A percentile compares a stretch with the other conserved stretches of the same genome.
phyloP scores from a whole-genome alignment of 2,888 invertebrate species.

The Cordylochernes scorpioides region DNA sequence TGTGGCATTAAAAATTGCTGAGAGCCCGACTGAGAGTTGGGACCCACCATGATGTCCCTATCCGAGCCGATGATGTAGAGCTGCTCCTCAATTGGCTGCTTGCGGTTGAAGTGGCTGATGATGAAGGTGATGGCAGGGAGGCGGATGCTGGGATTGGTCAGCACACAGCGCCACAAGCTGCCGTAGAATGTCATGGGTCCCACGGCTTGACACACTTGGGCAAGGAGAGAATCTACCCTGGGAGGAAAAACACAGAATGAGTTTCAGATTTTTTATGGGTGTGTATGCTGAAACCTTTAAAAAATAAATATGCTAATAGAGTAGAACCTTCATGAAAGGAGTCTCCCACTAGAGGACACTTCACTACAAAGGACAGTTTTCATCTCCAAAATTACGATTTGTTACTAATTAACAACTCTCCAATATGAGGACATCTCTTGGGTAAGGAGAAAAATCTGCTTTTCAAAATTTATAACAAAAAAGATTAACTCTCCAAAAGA shows the following conservation, averaged over 20 bases:
- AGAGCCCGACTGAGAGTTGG: too few species aligned
- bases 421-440: too few species aligned
- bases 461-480: too few species aligned
- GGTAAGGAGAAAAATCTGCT: too few species aligned
- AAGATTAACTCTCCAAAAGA: too few species aligned
- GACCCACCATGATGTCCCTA: conserved; percentile 45
- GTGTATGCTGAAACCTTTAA: background rate
- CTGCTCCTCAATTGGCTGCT: conserved; percentile 49
- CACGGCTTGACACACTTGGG: conserved; percentile 45
- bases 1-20: too few species aligned
- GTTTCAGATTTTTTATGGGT: too few species aligned
- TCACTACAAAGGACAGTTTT: too few species aligned
- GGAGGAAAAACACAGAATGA: conserved; percentile 12
- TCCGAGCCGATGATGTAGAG: conserved; percentile 53
- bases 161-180: conserved; percentile 60
- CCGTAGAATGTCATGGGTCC: conserved; percentile 53
- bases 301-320: background rate
- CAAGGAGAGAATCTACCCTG: conserved; percentile 35
- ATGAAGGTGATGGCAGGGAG: conserved; percentile 54
- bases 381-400: too few species aligned
- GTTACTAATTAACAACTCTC: too few species aligned
- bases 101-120: conserved; percentile 47
- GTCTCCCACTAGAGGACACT: too few species aligned
- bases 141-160: conserved; percentile 48
- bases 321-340: too few species aligned